Base-by-base conservation (phyloP, 2,888 invertebrate species). In the Monochamus alternatus region DNA sequence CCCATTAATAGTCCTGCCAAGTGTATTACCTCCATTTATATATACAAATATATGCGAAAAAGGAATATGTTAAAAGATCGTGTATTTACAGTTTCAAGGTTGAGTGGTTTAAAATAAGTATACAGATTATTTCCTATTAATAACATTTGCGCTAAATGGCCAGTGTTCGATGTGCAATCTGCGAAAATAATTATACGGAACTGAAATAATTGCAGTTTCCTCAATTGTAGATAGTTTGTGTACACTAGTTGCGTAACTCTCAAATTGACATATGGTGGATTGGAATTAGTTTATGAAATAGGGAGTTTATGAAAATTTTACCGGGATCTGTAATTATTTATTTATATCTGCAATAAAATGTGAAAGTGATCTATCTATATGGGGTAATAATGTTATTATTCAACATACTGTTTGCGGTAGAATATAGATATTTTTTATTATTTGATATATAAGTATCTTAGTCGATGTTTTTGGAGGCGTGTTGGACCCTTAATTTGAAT, bases 321-420 rank as follows among this genome's bases (percentile, higher is more conserved):
- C 32, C n/a, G 10, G 14, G 32, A 62, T 63, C 38, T 52, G 63
- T 52, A 62, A 71, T 71, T 63, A 71, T 52, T 52, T 66, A 66
- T 52, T 52, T 70, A 70, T 47, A 62, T 73, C 59, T 75, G 71
- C 67, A 73, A 73, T 90, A 90, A 74, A 89, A 89, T 3, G 90
- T 89, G 55, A 90, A 90, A 88, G 90, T 90, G 14, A 75, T 75
- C 66, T 47, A 59, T 60, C 22, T 22, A 22, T 22, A 22, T 70
- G 66, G 64, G 64, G 64, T 58, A 75, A 71, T 71, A 65, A 32
- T 14, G 58, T 63, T 67, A 64, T 60, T 64, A 69, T 60, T 44
- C 32, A 12, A 22, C 8, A 8, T 64, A 47, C 14, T 14, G n/a
- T 55, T 55, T 55, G 3, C 14, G 14, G 3, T 5, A 55, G 55